These are phyloP conservation scores for Yponomeuta cagnagella DNA, from an alignment of 2,888 invertebrate genomes.

Conservation along the genomic window DNA sequence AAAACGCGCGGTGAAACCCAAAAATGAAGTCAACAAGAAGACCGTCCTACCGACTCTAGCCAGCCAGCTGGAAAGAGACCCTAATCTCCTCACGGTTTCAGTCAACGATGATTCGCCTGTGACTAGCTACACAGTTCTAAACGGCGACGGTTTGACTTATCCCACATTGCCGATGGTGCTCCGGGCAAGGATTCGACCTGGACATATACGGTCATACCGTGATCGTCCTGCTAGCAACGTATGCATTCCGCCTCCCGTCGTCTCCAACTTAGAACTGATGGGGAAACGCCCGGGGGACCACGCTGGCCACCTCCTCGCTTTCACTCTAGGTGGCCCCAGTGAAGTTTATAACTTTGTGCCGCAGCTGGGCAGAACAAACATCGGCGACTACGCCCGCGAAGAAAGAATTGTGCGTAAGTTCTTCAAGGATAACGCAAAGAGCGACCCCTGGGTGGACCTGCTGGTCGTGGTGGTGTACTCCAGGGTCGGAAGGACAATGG, in stretches of 20 bases:
- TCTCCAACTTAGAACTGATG: not conserved
- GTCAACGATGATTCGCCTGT: not conserved
- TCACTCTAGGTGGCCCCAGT: not conserved
- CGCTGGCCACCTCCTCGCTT: not conserved
- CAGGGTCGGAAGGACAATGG: not conserved
- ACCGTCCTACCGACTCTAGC: not conserved
- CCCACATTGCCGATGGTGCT: not conserved
- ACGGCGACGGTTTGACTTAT: not conserved
- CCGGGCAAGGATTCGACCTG: not conserved
- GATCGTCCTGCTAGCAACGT: not conserved
- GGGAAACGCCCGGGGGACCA: not conserved
- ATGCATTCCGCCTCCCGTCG: not conserved
- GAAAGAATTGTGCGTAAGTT: not conserved
- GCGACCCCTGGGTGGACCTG: not conserved
- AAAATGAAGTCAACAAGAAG: not conserved
- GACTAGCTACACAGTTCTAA: not conserved
- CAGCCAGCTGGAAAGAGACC: not conserved
- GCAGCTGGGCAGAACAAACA: not conserved
- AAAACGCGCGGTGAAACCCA: not conserved
- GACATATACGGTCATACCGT: not conserved
- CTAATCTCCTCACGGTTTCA: not conserved
- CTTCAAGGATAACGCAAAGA: not conserved
- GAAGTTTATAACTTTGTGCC: not conserved
- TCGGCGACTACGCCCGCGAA: not conserved
- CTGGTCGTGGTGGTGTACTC: not conserved